A percentile compares a stretch with the other conserved stretches of the same genome.
phyloP scores from a whole-genome alignment of 1,140 invertebrate genomes.

The Drosophila bocki region DNA sequence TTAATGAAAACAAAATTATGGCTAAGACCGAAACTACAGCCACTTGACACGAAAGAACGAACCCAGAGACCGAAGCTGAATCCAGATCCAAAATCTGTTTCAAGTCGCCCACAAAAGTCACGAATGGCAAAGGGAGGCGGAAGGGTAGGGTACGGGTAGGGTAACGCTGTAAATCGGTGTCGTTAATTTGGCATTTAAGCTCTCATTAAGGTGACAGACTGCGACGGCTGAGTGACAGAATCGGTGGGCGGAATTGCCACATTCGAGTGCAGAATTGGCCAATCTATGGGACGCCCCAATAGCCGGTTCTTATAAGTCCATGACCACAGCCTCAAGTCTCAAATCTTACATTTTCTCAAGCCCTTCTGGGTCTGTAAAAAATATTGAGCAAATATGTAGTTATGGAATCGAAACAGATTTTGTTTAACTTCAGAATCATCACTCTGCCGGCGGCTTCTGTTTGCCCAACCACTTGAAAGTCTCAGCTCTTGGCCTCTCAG shows the following conservation, averaged over 20 bases:
- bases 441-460: slow-evolving; percentile 61
- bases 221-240: slow-evolving; percentile 62
- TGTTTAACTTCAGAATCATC: slow-evolving; percentile 7
- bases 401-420: slow-evolving; percentile 3
- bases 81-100: slow-evolving; percentile 30
- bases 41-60: slow-evolving; percentile 74
- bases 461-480: slow-evolving; percentile 54
- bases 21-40: slow-evolving; percentile 46
- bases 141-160: no score
- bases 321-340: slow-evolving; percentile 8
- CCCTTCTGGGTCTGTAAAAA: slow-evolving; percentile 3
- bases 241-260: slow-evolving; percentile 50
- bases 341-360: background rate
- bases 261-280: slow-evolving; percentile 16
- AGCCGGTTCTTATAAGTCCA: slow-evolving; percentile 4
- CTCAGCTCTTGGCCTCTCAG: slow-evolving; percentile 8
- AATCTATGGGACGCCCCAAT: slow-evolving; percentile 7
- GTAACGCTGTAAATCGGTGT: slow-evolving; percentile 11
- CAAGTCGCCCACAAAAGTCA: slow-evolving; percentile 51
- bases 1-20: slow-evolving; percentile 80
- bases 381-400: slow-evolving; percentile 12
- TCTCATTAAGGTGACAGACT: slow-evolving; percentile 67
- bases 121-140: slow-evolving; percentile 14
- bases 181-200: slow-evolving; percentile 74
- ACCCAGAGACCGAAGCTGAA: slow-evolving; percentile 13